A percentile compares a stretch with the other conserved stretches of the same genome.
phyloP scores from a whole-genome alignment of 2,888 invertebrate species.

The Stegophylla sp. region DNA sequence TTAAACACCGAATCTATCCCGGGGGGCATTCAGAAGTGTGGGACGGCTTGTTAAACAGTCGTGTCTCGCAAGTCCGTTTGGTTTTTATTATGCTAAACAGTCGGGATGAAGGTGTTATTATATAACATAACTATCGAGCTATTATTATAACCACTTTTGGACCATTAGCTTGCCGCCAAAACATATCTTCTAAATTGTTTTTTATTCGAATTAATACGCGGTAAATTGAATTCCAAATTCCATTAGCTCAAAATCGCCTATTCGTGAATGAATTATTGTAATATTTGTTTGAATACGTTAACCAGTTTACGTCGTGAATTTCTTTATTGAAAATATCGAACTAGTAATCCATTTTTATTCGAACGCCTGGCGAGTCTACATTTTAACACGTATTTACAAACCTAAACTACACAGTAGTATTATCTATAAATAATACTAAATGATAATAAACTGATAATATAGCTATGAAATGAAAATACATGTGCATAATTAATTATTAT shows the following conservation, averaged over 20 bases:
- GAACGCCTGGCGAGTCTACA: constrained; percentile 20
- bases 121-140: constrained; percentile 13
- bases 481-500: too few species aligned
- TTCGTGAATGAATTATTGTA: constrained; percentile 13
- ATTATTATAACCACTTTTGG: constrained; percentile 1
- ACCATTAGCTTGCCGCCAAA: constrained; percentile 15
- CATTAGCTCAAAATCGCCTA: constrained; percentile 19
- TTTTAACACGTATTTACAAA: not conserved
- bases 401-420: too few species aligned
- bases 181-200: constrained; percentile 36
- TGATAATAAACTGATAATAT: too few species aligned
- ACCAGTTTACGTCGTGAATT: constrained; percentile 26
- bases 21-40: constrained; percentile 24
- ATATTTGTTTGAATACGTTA: constrained; percentile 31
- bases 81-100: not conserved
- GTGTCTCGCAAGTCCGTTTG: not conserved
- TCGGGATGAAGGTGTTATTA: constrained; percentile 13
- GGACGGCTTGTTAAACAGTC: constrained; percentile 23
- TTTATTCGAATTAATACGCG: constrained; percentile 39
- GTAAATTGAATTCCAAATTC: constrained; percentile 49
- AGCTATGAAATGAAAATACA: too few species aligned
- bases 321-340: not conserved
- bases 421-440: too few species aligned
- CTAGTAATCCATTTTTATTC: not conserved
- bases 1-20: not conserved